Base-by-base conservation (phyloP, 2,888 invertebrate genomes). In the Spilarctia lutea region DNA sequence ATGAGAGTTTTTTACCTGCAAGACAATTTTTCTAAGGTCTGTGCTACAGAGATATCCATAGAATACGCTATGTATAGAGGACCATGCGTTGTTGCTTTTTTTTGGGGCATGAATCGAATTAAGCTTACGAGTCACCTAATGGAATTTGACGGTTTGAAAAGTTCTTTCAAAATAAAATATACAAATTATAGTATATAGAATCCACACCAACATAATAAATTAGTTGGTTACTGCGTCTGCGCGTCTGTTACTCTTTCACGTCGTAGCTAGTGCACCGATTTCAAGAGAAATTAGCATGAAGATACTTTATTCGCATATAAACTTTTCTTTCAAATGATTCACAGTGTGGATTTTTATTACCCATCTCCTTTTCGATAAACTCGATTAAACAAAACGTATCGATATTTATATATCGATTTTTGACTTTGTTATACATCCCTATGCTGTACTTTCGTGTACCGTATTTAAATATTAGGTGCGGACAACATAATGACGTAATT, bases 401-500 rank as follows among this genome's bases (percentile, higher is more conserved):
- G 35, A 33, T n/a, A 42, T 65, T 60, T 65, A 45, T 72, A 42
- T 48, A n/a, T 69, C 35, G 18, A 20, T 30, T 27, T 48, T 63
- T 72, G 71, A 27, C n/a, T n/a, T n/a, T n/a, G n/a, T n/a, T n/a
- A n/a, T n/a, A n/a, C 78, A 60, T 78, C 77, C 63, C 77, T 79
- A 77, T 3, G 18, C 1, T 74, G 74, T 74, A 76, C 75, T 76
- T 73, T 77, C 74, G 86, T 81, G 80, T 56, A 42, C 18, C n/a
- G 83, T 76, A 56, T 87, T 87, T 84, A 87, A 85, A 85, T 85
- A 87, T 84, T 83, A 83, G 79, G 83, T 84, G 85, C 77, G 76
- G 87, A 85, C 83, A 87, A 75, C 76, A 76, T 85, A 85, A 85
- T 85, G 86, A 75, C 74, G 79, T 85, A 85, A 85, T 86, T 86